Evolutionary conservation across 2,888 invertebrate genomes (phyloP).

Genomic region (Melikaiella ostensackeni): DNA sequence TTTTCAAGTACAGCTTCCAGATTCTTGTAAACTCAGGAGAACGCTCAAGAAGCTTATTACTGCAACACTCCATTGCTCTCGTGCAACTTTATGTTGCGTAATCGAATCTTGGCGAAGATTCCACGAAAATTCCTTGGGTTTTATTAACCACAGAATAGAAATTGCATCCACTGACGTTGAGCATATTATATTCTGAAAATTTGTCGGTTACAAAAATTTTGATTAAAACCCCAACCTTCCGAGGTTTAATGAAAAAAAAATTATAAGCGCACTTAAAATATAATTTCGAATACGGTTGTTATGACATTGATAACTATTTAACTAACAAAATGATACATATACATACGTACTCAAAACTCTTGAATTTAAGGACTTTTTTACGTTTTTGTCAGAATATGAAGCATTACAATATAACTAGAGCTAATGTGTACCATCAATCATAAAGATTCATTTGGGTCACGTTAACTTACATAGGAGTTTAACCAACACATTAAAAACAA

Average conservation of each 20-base stretch:
- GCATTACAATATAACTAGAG: background rate
- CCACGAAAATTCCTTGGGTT: background rate
- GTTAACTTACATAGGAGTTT: background rate
- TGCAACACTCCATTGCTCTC: background rate
- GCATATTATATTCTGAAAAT: background rate
- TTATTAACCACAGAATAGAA: background rate
- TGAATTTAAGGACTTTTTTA: background rate
- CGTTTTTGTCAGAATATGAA: background rate
- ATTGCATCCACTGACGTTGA: background rate
- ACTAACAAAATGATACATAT: too few relatives aligned
- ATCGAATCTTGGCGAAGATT: slow-evolving; percentile 12
- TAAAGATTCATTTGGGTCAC: background rate
- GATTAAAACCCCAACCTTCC: background rate
- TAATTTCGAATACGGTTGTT: background rate
- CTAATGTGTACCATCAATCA: slow-evolving; percentile 11
- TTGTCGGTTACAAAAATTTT: background rate
- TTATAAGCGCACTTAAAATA: background rate
- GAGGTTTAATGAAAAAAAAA: background rate
- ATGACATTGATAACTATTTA: too few relatives aligned
- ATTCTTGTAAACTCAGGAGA: slow-evolving; percentile 7
- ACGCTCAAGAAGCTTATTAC: slow-evolving; percentile 7
- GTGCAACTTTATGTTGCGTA: background rate
- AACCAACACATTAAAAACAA: too few relatives aligned
- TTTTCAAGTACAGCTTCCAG: background rate
- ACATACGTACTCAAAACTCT: background rate